These are phyloP conservation scores for Styela clava DNA, from an alignment of 23 tunicate species.

Conservation along the genomic window DNA sequence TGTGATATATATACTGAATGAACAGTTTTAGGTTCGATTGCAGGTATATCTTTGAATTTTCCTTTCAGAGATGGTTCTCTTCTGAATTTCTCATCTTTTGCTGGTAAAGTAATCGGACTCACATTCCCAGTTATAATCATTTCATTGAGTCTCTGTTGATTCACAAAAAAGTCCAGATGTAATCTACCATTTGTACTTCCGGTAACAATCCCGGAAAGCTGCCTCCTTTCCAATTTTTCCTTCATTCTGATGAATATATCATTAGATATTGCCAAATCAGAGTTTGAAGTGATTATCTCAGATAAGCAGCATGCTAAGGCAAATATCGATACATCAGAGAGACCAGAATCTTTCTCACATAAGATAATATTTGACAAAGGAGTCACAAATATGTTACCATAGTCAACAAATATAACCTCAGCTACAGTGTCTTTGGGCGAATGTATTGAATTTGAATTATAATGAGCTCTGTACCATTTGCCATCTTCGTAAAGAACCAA, in stretches of 20 bases:
- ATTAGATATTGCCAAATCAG: neutral
- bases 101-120: conserved; percentile 2
- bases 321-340: conserved; percentile 45
- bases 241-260: conserved; percentile 13
- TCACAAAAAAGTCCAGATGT: conserved; percentile 50
- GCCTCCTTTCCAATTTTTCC: conserved; percentile 9
- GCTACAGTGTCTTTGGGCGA: conserved; percentile 2
- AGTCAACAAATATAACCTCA: conserved; percentile 69
- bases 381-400: conserved; percentile 50
- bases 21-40: conserved; percentile 17
- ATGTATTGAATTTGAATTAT: conserved; percentile 7
- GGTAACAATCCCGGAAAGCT: conserved; percentile 49
- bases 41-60: neutral
- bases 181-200: conserved; percentile 64
- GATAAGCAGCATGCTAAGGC: conserved; percentile 78
- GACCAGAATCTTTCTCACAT: conserved; percentile 12
- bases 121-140: conserved; percentile 6
- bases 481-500: conserved; percentile 50
- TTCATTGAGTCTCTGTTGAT: conserved; percentile 39
- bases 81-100: neutral
- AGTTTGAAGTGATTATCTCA: conserved; percentile 32
- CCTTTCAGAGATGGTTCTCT: conserved; percentile 7
- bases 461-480: conserved; percentile 84
- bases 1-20: conserved; percentile 18
- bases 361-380: conserved; percentile 29